A percentile compares a stretch with the other conserved stretches of the same genome.
Evolutionary conservation across 2,797 vertebrate genomes (phyloP).

Genomic region (Microchirus variegatus): DNA sequence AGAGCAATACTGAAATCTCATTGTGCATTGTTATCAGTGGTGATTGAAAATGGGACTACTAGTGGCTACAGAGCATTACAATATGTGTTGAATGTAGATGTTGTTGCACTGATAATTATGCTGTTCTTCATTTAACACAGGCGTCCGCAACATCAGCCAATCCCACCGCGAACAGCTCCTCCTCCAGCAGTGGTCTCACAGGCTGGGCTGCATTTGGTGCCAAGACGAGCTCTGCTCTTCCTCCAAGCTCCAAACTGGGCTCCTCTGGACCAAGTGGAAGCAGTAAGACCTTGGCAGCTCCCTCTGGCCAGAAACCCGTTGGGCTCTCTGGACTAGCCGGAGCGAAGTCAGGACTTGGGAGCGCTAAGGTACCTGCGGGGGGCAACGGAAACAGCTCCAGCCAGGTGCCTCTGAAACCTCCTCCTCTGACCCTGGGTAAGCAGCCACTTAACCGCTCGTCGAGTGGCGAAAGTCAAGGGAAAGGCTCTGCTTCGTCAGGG

Average conservation of each 20-base stretch:
- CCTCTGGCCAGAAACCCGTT: slow-evolving; percentile 87
- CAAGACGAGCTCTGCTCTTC: slow-evolving; percentile 87
- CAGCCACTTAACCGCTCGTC: slow-evolving; percentile 89
- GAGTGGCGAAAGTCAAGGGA: slow-evolving; percentile 90
- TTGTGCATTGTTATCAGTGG: too few relatives aligned
- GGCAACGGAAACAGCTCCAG: slow-evolving; percentile 77
- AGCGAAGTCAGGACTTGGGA: slow-evolving; percentile 85
- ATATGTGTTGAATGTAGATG: background rate
- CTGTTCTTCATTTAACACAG: slow-evolving; percentile 66
- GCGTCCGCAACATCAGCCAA: slow-evolving; percentile 86
- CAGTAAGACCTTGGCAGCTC: slow-evolving; percentile 83
- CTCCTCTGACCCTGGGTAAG: slow-evolving; percentile 92
- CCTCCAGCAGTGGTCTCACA: slow-evolving; percentile 89
- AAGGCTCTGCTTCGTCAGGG: slow-evolving; percentile 83
- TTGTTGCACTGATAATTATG: background rate
- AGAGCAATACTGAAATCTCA: too few relatives aligned
- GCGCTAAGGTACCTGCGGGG: slow-evolving; percentile 83
- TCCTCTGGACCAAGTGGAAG: slow-evolving; percentile 80
- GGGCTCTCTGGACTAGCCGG: slow-evolving; percentile 88
- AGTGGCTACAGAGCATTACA: too few relatives aligned
- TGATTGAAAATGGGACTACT: too few relatives aligned
- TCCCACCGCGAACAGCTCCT: slow-evolving; percentile 83
- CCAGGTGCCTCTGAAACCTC: slow-evolving; percentile 85
- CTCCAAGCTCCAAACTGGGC: slow-evolving; percentile 86
- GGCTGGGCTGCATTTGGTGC: slow-evolving; percentile 97